Evolutionary conservation across 2,113 vertebrate species (phyloP).

Genomic region (Pristiophorus japonicus): DNA sequence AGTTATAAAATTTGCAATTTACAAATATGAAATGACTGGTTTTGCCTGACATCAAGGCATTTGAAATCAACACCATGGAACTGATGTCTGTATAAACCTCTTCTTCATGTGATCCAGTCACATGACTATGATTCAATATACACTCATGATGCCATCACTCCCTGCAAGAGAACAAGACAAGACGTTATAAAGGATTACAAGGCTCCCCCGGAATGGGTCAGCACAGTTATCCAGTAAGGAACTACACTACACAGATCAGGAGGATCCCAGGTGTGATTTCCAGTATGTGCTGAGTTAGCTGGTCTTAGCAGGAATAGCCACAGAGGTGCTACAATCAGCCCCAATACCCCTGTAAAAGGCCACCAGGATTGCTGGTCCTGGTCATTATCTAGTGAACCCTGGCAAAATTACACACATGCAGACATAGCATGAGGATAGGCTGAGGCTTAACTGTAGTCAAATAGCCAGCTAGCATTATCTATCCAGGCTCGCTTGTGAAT

Average conservation of each 20-base stretch:
- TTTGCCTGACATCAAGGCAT: conserved; percentile 94
- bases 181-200: conserved; percentile 40
- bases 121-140: conserved; percentile 63
- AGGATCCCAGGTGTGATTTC: background rate
- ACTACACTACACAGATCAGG: background rate
- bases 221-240: background rate
- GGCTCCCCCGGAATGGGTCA: background rate
- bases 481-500: background rate
- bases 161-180: conserved; percentile 67
- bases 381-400: background rate
- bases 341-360: background rate
- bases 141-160: conserved; percentile 74
- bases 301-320: background rate
- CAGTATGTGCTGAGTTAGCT: background rate
- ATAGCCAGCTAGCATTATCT: background rate
- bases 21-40: conserved; percentile 85
- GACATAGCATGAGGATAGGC: background rate
- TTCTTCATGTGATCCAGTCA: conserved; percentile 84
- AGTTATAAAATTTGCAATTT: conserved; percentile 83
- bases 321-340: background rate
- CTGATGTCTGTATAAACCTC: conserved; percentile 88
- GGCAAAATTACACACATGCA: background rate
- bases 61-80: conserved; percentile 96
- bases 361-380: background rate
- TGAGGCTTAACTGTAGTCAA: background rate